Evolutionary conservation across 1,140 invertebrate species (phyloP), one percentile per base, ranked within the genome.

Genomic region (Probaryconus sp.): DNA sequence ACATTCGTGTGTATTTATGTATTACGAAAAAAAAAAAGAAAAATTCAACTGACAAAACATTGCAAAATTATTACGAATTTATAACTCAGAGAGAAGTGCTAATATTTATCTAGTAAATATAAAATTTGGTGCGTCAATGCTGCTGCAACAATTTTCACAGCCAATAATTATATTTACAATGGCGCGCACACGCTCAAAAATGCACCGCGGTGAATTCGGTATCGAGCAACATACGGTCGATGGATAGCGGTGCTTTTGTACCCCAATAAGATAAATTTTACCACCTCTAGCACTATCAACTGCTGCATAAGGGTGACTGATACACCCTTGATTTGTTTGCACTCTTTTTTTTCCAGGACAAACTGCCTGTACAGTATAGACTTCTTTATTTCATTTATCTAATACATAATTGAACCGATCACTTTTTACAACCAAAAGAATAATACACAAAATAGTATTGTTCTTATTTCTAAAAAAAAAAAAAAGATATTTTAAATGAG

Each of bases 171-270:
- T 56, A 42, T 42, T 68, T 68, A 50, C 45, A 68, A 26, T 43
- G 18, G 31, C 14, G 42, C 30, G 10, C 64, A 37, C 31, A 35
- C 13, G 48, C 20, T 2, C 43, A 50, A 63, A 60, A 63, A 67
- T 47, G 73, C 35, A 42, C 45, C 33, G 26, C 48, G 68, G 47
- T 75, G 71, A 71, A 77, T 74, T 67, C 68, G 37, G 42, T 55
- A 38, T 51, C 79, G 33, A 31, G 61, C 76, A 81, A 82, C 84
- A 85, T 85, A 86, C 81, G 84, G 83, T 56, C 65, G 75, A 82
- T 73, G 82, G 77, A 77, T 61, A 72, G 65, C 51, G 30, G 58
- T 28, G 43, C 35, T 60, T 75, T 51, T 50, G 55, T 47, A 64
- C 75, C 64, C 76, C 17, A 64, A 65, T 68, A 63, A 67, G 53